These are phyloP conservation scores for Leucoraja erinaceus DNA, from an alignment of 2,113 vertebrate genomes.

Conservation along the genomic window DNA sequence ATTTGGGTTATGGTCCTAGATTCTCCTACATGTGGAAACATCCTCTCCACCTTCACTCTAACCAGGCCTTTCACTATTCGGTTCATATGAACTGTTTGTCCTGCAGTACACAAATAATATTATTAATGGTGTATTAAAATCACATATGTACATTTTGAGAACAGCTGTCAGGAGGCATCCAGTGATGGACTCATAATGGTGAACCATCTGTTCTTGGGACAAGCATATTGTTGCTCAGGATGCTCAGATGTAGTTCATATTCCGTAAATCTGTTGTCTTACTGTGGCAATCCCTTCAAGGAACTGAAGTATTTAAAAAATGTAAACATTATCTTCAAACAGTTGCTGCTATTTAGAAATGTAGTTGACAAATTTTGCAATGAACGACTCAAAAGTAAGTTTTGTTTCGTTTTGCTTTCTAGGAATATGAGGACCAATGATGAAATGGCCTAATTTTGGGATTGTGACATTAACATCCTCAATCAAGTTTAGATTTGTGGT, in stretches of 20 bases:
- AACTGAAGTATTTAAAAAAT: background rate
- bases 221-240: constrained; percentile 23
- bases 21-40: too few relatives aligned
- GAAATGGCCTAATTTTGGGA: background rate
- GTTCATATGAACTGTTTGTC: background rate
- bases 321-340: background rate
- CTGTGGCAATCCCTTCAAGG: background rate
- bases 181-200: background rate
- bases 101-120: background rate
- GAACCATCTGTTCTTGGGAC: constrained; percentile 13
- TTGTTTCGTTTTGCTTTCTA: background rate
- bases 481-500: background rate
- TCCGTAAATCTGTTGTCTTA: background rate
- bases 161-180: background rate
- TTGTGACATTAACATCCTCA: background rate
- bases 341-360: background rate
- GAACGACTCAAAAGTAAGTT: background rate
- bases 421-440: background rate
- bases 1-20: too few relatives aligned
- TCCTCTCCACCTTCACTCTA: too few relatives aligned
- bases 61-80: too few relatives aligned
- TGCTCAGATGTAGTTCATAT: background rate
- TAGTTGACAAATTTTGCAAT: background rate
- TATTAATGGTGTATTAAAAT: background rate
- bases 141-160: background rate